Percentiles rank a stretch among this genome's conserved stretches.
These are phyloP conservation scores for Monomorium pharaonis DNA, from an alignment of 1,140 invertebrate species.

Conservation along the genomic window DNA sequence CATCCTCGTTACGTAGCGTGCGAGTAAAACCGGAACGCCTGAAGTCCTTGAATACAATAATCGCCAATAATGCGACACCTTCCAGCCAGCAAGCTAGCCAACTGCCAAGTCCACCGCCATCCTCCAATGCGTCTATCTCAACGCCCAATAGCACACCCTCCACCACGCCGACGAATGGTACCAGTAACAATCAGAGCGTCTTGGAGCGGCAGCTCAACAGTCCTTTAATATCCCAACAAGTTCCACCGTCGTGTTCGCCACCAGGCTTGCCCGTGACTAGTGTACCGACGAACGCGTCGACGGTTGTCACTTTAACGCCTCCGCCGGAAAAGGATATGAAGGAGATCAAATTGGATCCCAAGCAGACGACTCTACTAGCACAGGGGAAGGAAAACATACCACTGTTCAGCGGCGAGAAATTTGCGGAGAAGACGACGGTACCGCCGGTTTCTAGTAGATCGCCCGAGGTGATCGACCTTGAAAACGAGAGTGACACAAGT, in stretches of 20 bases:
- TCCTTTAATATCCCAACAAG: constrained; percentile 81
- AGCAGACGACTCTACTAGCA: constrained; percentile 81
- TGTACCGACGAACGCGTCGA: constrained; percentile 81
- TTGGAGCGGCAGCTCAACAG: constrained; percentile 83
- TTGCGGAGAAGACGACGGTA: constrained; percentile 76
- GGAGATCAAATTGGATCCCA: constrained; percentile 81
- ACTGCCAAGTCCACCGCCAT: constrained; percentile 80
- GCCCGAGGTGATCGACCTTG: constrained; percentile 88
- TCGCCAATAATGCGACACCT: constrained; percentile 75
- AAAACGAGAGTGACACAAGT: constrained; percentile 82
- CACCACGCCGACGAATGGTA: constrained; percentile 75
- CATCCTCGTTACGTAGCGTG: constrained; percentile 87
- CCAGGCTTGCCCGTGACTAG: constrained; percentile 76
- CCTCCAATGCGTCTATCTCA: constrained; percentile 79
- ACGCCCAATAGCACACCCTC: constrained; percentile 79
- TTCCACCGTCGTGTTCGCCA: constrained; percentile 77
- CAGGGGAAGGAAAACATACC: constrained; percentile 87
- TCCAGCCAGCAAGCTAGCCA: constrained; percentile 70
- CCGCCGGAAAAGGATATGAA: constrained; percentile 83
- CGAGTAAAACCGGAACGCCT: constrained; percentile 87
- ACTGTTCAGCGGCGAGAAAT: constrained; percentile 79
- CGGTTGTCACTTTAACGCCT: constrained; percentile 81
- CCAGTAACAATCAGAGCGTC: constrained; percentile 75
- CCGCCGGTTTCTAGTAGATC: constrained; percentile 84
- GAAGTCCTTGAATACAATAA: constrained; percentile 83